Percentiles rank a stretch among this genome's conserved stretches.
phyloP scores from a whole-genome alignment of 2,113 vertebrate genomes.

The Orcinus orca region DNA sequence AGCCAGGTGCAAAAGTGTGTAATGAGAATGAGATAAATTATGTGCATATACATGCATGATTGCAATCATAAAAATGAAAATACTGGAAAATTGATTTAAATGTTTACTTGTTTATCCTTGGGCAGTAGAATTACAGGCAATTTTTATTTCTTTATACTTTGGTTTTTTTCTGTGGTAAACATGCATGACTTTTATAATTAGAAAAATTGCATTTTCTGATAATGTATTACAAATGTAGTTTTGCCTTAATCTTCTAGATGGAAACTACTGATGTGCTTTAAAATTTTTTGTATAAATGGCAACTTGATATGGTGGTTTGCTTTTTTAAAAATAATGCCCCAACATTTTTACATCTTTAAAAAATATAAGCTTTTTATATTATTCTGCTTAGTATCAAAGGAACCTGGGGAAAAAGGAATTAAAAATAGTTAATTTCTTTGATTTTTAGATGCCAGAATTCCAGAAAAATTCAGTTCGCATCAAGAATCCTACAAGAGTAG shows the following conservation, averaged over 20 bases:
- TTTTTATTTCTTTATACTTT: constrained; percentile 32
- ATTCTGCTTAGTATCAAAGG: neutral
- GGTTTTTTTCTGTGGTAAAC: neutral
- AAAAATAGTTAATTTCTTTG: constrained; percentile 44
- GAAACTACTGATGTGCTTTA: neutral
- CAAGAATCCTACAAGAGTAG: constrained; percentile 93
- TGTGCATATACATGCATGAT: neutral
- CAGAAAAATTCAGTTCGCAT: constrained; percentile 95
- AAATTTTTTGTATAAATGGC: neutral
- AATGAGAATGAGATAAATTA: neutral
- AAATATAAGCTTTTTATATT: neutral
- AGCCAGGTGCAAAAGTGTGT: neutral
- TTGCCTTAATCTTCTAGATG: constrained; percentile 1
- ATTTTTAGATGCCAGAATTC: constrained; percentile 95
- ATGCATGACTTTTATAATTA: neutral
- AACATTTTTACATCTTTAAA: neutral
- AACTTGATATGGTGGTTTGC: neutral
- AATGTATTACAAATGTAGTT: neutral
- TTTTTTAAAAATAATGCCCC: neutral
- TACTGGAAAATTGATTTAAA: constrained; percentile 11
- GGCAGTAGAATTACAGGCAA: neutral
- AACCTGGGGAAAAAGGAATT: neutral
- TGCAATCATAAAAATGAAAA: neutral
- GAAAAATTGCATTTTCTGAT: neutral
- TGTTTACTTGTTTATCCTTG: neutral